phyloP scores from a whole-genome alignment of 2,113 vertebrate species.

The Microtus richardsoni region DNA sequence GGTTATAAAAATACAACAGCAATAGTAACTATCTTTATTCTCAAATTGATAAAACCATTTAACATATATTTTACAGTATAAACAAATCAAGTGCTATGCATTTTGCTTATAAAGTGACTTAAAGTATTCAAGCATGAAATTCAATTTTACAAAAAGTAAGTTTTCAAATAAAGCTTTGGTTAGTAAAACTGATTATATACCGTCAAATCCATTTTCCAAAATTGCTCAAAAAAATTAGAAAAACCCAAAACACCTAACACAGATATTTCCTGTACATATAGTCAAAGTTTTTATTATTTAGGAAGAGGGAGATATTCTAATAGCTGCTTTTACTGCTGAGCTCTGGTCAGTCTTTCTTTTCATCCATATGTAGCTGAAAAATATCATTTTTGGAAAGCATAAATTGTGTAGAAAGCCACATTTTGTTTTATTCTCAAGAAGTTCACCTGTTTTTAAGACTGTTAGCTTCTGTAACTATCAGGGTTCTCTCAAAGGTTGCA shows the following conservation, averaged over 20 bases:
- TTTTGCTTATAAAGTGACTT: constrained; percentile 79
- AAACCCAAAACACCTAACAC: constrained; percentile 23
- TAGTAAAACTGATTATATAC: constrained; percentile 70
- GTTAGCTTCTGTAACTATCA: constrained; percentile 33
- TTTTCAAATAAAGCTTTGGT: constrained; percentile 74
- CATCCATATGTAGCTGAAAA: constrained; percentile 17
- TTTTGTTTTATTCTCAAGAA: constrained; percentile 54
- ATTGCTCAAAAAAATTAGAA: constrained; percentile 26
- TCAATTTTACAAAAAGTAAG: constrained; percentile 79
- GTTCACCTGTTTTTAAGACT: constrained; percentile 25
- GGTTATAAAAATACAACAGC: constrained; percentile 58
- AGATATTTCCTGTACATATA: constrained; percentile 59
- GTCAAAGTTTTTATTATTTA: constrained; percentile 54
- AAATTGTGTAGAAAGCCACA: constrained; percentile 45
- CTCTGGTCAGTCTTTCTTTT: constrained; percentile 33
- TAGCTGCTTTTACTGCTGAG: constrained; percentile 43
- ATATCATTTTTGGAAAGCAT: constrained; percentile 57
- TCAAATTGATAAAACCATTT: constrained; percentile 78
- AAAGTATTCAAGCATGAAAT: constrained; percentile 75
- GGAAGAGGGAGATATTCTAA: constrained; percentile 8
- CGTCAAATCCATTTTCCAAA: constrained; percentile 70
- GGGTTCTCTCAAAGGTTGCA: background rate
- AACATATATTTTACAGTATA: constrained; percentile 78
- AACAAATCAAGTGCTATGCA: constrained; percentile 77
- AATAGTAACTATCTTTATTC: constrained; percentile 81